phyloP scores from a whole-genome alignment of 2,888 invertebrate species.

The Platycheirus rosarum region DNA sequence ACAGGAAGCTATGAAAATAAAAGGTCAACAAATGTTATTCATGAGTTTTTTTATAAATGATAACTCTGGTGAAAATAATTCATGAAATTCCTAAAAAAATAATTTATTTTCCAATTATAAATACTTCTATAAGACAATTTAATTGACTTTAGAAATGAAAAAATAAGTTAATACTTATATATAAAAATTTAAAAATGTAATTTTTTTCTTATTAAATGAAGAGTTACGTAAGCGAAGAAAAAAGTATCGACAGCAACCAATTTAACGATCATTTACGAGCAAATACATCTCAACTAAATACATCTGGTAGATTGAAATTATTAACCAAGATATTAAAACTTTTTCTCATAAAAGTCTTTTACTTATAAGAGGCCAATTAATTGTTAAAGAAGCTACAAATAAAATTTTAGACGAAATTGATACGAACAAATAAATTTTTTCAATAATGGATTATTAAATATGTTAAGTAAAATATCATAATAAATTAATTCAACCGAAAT shows the following conservation, averaged over 20 bases:
- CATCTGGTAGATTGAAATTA: slow-evolving; percentile 37
- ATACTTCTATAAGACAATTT: slow-evolving; percentile 75
- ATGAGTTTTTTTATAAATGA: slow-evolving; percentile 76
- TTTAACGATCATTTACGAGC: slow-evolving; percentile 20
- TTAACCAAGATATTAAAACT: slow-evolving; percentile 30
- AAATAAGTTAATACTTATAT: too few relatives aligned
- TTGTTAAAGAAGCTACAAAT: slow-evolving; percentile 27
- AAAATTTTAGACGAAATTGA: slow-evolving; percentile 17
- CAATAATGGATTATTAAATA: slow-evolving; percentile 31
- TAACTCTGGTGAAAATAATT: slow-evolving; percentile 78
- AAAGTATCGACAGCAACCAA: slow-evolving; percentile 23
- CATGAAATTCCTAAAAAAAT: slow-evolving; percentile 77
- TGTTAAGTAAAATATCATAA: slow-evolving; percentile 37
- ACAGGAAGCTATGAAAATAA: too few relatives aligned
- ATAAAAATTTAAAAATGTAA: slow-evolving; percentile 12
- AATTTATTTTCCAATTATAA: slow-evolving; percentile 77
- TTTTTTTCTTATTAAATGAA: slow-evolving; percentile 15
- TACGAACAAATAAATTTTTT: slow-evolving; percentile 8
- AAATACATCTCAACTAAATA: slow-evolving; percentile 23
- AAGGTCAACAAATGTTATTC: too few relatives aligned
- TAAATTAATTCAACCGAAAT: slow-evolving; percentile 32
- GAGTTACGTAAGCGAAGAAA: slow-evolving; percentile 27
- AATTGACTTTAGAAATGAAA: too few relatives aligned
- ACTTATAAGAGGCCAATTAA: slow-evolving; percentile 27
- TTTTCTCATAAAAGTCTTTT: slow-evolving; percentile 29